Percentiles rank a stretch among this genome's conserved stretches.
Conservation (phyloP, 2,113 vertebrate genomes). For the Bubo bubo region DNA sequence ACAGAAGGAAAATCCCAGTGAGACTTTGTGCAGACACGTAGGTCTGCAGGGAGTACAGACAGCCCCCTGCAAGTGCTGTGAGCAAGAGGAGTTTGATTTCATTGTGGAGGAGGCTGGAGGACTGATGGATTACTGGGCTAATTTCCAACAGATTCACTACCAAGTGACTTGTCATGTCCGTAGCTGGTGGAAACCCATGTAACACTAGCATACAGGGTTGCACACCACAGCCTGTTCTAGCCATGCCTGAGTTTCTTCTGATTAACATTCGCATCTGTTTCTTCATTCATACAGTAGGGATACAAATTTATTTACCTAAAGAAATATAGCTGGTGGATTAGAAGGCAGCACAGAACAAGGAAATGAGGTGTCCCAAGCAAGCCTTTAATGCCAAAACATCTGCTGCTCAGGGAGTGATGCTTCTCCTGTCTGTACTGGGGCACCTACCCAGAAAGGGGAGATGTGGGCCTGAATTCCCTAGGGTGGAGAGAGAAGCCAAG, state of each 20-base stretch:
- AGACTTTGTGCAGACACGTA: not conserved
- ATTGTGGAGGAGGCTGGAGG: not conserved
- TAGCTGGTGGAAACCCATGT: not conserved
- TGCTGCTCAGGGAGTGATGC: not conserved
- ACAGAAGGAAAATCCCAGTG: not conserved
- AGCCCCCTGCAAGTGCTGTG: not conserved
- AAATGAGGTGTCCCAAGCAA: not conserved
- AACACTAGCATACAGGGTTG: not conserved
- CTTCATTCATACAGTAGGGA: not conserved
- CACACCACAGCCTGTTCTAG: not conserved
- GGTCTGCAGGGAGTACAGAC: not conserved
- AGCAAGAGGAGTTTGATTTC: not conserved
- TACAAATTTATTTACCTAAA: not conserved
- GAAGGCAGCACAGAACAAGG: not conserved
- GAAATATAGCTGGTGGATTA: not conserved
- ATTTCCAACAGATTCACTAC: not conserved
- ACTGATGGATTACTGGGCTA: not conserved
- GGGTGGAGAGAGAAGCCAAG: not conserved
- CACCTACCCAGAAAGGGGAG: fast-evolving
- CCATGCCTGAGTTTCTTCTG: not conserved
- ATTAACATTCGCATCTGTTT: not conserved
- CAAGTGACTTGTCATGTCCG: not conserved
- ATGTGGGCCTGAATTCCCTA: not conserved
- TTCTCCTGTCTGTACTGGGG: not conserved
- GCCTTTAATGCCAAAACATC: not conserved